Conservation (phyloP, 2,888 invertebrate genomes). For the Caenorhabditis becei region DNA sequence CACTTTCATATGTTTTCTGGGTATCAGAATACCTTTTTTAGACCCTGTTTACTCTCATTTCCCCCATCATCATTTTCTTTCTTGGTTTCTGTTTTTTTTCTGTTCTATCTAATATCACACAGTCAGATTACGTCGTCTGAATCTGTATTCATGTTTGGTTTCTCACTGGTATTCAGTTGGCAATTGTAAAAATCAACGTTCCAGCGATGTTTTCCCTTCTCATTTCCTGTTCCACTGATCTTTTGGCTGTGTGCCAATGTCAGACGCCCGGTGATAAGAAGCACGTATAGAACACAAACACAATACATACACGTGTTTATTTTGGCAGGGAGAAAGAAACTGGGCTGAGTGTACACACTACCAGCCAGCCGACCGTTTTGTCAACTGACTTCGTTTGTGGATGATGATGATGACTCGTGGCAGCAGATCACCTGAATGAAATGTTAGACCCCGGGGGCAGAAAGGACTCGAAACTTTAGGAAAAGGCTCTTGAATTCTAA, state of each 20-base stretch:
- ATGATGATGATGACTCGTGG: too few species aligned
- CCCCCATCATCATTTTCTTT: constrained; percentile 20
- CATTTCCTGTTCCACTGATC: constrained; percentile 4
- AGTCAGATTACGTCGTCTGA: background rate
- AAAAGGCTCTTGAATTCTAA: too few species aligned
- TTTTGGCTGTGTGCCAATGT: constrained; percentile 35
- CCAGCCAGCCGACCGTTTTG: too few species aligned
- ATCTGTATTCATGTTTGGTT: background rate
- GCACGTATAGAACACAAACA: constrained; percentile 31
- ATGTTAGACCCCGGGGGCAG: too few species aligned
- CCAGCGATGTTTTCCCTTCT: too few species aligned
- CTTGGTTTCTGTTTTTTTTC: constrained; percentile 7
- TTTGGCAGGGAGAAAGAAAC: constrained; percentile 33
- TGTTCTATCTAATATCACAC: background rate
- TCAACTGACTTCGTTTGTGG: too few species aligned
- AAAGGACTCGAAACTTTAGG: too few species aligned
- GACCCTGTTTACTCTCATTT: too few species aligned
- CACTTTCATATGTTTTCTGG: too few species aligned
- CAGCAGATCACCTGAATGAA: too few species aligned
- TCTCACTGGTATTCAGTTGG: background rate
- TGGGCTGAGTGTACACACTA: constrained; percentile 39
- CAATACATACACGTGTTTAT: constrained; percentile 56
- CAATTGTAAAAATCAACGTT: too few species aligned
- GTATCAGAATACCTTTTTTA: too few species aligned
- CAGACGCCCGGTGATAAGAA: constrained; percentile 45